Base-by-base conservation (phyloP, 2,113 vertebrate genomes). In the Greenwoodochromis staneri region DNA sequence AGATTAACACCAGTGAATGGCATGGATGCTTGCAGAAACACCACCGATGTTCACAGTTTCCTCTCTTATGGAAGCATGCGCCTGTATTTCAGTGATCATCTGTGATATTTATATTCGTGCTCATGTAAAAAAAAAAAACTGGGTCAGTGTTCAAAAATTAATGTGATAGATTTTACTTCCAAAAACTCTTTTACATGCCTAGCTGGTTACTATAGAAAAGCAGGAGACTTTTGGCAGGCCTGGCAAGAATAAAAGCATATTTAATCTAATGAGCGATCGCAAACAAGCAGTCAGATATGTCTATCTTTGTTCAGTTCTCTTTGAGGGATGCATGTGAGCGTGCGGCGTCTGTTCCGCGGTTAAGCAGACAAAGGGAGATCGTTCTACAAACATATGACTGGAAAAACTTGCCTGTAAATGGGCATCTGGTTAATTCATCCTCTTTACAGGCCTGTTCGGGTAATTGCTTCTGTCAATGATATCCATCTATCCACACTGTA, bases 391-490 rank as follows among this genome's bases (percentile, higher is more conserved):
- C 27, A 84, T 19, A 8, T 40, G 19, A 91, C 80, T 76, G 76
- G 47, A 91, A 87, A 87, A 90, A 89, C 36, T 85, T 31, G 83
- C n/a, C 80, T 91, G 55, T 81, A 86, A 92, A 91, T 90, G 85
- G 85, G 76, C 55, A 61, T 89, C 89, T 87, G 83, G 80, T 88
- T 91, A 84, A 94, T 89, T 88, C 47, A 27, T 84, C 91, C 90
- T 61, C 76, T 91, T 89, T 81, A 87, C 55, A 90, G 89, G 76
- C 88, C 84, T 83, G 86, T 86, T 87, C 7, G 29, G 78, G 42
- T 94, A 92, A 95, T 95, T 91, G 81, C 89, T 34, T 92, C 86
- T 85, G 90, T 90, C 91, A 93, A 11, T 88, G 94, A 95, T 93
- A 87, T 82, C 87, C 89, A 94, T 95, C 93, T 93, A 85, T 85